Evolutionary conservation across 1,140 invertebrate species (phyloP).

Genomic region (Mizuhopecten yessoensis): DNA sequence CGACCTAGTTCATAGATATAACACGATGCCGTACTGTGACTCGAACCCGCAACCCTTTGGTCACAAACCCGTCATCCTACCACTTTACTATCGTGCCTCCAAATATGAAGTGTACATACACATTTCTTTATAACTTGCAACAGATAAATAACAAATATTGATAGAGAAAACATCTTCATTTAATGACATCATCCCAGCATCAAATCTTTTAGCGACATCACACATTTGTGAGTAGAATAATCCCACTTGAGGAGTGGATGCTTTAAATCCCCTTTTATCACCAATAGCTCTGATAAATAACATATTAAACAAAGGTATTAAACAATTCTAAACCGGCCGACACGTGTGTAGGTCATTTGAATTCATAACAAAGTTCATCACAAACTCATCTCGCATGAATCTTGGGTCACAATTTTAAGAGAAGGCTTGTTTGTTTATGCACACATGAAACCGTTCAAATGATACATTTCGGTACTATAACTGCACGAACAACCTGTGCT

Average conservation of each 20-base stretch:
- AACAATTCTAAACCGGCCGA: neutral
- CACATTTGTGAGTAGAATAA: neutral
- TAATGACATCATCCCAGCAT: neutral
- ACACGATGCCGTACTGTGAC: too few relatives aligned
- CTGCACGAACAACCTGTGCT: too few relatives aligned
- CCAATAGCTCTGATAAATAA: neutral
- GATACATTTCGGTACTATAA: too few relatives aligned
- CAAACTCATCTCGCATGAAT: neutral
- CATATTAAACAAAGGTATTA: neutral
- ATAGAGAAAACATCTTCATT: slow-evolving; percentile 10
- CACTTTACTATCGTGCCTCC: too few relatives aligned
- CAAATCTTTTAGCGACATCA: neutral
- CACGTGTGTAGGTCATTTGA: neutral
- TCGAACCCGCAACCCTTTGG: too few relatives aligned
- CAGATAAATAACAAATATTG: neutral
- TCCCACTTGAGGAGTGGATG: neutral
- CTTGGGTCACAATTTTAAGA: neutral
- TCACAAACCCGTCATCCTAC: too few relatives aligned
- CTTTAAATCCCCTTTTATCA: neutral
- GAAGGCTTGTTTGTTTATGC: too few relatives aligned
- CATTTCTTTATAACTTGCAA: too few relatives aligned
- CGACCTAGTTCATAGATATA: too few relatives aligned
- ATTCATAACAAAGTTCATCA: slow-evolving; percentile 2
- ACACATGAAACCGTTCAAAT: too few relatives aligned
- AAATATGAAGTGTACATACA: too few relatives aligned